Percentiles rank a stretch among this genome's conserved stretches.
phyloP scores from a whole-genome alignment of 2,888 invertebrate species.

The Drosophila putrida region DNA sequence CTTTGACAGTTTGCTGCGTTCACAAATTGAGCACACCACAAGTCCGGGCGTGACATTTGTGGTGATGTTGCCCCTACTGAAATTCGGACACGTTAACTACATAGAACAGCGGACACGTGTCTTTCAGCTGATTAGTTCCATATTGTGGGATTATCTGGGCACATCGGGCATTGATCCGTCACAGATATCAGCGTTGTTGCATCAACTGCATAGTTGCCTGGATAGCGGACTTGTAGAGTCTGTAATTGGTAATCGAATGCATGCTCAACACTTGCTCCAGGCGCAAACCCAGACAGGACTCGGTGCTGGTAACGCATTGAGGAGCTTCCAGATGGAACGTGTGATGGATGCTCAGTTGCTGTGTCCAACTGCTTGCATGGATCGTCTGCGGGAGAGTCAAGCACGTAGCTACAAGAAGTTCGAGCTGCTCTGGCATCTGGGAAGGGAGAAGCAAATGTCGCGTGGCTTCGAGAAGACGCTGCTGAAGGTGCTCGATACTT shows the following conservation, averaged over 20 bases:
- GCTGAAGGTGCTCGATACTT: slow-evolving; percentile 87
- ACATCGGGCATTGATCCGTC: slow-evolving; percentile 80
- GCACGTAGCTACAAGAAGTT: slow-evolving; percentile 85
- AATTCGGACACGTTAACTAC: slow-evolving; percentile 88
- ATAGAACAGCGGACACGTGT: slow-evolving; percentile 89
- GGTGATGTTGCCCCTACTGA: slow-evolving; percentile 89
- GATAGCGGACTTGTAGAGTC: slow-evolving; percentile 89
- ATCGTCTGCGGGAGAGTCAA: slow-evolving; percentile 83
- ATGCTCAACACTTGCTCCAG: slow-evolving; percentile 80
- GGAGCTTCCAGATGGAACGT: slow-evolving; percentile 82
- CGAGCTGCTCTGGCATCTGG: slow-evolving; percentile 90
- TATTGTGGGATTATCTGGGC: slow-evolving; percentile 90
- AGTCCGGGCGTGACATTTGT: slow-evolving; percentile 88
- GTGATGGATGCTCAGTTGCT: slow-evolving; percentile 83
- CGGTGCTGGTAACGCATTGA: slow-evolving; percentile 56
- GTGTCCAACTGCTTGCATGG: slow-evolving; percentile 78
- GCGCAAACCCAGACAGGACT: slow-evolving; percentile 54
- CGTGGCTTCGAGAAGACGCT: slow-evolving; percentile 87
- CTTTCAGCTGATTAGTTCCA: slow-evolving; percentile 89
- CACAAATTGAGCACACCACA: slow-evolving; percentile 85
- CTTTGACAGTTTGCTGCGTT: slow-evolving; percentile 81
- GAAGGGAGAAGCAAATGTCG: slow-evolving; percentile 88
- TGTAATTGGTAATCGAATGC: slow-evolving; percentile 87
- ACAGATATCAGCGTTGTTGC: slow-evolving; percentile 88
- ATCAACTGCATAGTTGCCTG: slow-evolving; percentile 91